Evolutionary conservation across 2,888 invertebrate genomes (phyloP).

Genomic region (Kuschelorhynchus macadamiae): DNA sequence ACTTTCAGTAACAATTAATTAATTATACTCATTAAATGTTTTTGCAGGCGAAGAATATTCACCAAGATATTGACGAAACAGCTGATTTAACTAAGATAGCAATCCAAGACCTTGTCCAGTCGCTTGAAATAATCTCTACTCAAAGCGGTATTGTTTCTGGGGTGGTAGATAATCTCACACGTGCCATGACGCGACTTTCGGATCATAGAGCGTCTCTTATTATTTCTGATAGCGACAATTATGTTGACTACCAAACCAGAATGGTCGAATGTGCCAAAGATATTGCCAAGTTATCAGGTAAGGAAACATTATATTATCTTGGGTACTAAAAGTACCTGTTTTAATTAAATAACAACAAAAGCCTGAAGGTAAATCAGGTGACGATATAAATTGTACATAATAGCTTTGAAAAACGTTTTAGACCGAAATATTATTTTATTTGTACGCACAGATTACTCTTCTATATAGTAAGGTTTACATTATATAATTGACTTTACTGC

Average conservation of each 20-base stretch:
- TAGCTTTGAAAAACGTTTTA: no score
- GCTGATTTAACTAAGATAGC: constrained; percentile 84
- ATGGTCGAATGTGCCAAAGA: constrained; percentile 97
- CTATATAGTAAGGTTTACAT: no score
- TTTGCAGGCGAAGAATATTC: constrained; percentile 80
- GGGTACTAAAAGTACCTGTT: no score
- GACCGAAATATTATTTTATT: no score
- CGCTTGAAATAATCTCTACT: constrained; percentile 86
- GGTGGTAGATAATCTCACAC: constrained; percentile 90
- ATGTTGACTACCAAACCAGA: constrained; percentile 96
- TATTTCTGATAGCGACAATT: constrained; percentile 80
- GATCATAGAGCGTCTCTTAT: constrained; percentile 82
- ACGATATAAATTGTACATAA: no score
- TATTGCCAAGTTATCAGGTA: constrained; percentile 89
- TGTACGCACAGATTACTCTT: no score
- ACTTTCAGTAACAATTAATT: not conserved
- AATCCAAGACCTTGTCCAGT: constrained; percentile 83
- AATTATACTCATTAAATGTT: not conserved
- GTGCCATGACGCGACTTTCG: constrained; percentile 87
- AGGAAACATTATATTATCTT: not conserved
- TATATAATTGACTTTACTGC: no score
- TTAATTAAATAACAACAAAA: no score
- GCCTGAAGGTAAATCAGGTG: no score
- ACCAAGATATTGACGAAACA: constrained; percentile 88
- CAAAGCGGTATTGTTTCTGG: constrained; percentile 92